phyloP scores from a whole-genome alignment of 2,888 invertebrate genomes.

The Eristalis arbustorum region DNA sequence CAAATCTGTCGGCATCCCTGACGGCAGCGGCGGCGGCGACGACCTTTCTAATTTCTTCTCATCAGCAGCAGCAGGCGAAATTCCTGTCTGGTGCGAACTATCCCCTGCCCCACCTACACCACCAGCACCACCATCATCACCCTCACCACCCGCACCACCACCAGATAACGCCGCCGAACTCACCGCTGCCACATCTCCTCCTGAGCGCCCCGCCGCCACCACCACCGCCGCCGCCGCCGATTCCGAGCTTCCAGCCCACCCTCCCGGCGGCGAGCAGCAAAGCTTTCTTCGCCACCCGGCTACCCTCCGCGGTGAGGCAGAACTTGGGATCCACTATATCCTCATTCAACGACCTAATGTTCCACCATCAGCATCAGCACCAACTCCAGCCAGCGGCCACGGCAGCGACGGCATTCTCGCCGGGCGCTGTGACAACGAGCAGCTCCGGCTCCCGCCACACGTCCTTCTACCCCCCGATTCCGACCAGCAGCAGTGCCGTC shows the following conservation, averaged over 20 bases:
- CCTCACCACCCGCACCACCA: conserved; percentile 31
- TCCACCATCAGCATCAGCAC: conserved; percentile 62
- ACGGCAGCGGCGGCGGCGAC: conserved; percentile 71
- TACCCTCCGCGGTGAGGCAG: conserved; percentile 46
- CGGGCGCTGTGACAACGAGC: conserved; percentile 8
- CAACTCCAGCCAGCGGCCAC: conserved; percentile 45
- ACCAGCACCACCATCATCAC: conserved; percentile 10
- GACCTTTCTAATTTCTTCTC: conserved; percentile 70
- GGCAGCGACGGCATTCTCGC: conserved; percentile 31
- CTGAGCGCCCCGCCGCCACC: conserved; percentile 41
- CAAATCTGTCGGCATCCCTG: conserved; percentile 60
- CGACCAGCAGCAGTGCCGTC: conserved; percentile 29
- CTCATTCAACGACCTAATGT: conserved; percentile 65
- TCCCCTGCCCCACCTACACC: conserved; percentile 39
- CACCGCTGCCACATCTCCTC: conserved; percentile 62
- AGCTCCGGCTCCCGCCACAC: conserved; percentile 52
- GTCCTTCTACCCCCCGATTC: conserved; percentile 43
- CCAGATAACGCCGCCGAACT: conserved; percentile 68
- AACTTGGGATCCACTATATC: conserved; percentile 67
- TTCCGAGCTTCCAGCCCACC: conserved; percentile 23
- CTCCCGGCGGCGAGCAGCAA: background rate
- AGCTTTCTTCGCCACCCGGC: conserved; percentile 54
- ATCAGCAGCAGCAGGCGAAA: conserved; percentile 66
- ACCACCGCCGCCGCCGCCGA: conserved; percentile 22
- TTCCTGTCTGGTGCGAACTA: conserved; percentile 66